Conservation (phyloP, 2,888 invertebrate genomes). For the Troides helena region DNA sequence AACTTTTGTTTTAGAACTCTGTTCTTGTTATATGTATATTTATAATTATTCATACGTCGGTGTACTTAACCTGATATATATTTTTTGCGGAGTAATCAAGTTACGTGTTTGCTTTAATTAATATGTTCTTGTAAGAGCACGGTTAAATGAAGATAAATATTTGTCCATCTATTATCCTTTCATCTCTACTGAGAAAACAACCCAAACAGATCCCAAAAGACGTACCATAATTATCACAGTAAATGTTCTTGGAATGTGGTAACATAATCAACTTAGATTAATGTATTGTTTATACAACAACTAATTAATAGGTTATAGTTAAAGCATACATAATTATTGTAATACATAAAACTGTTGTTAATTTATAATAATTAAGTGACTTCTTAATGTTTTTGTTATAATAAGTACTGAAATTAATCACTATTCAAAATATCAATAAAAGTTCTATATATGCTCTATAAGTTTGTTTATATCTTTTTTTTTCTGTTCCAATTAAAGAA, state of each 20-base stretch:
- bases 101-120: conserved; percentile 14
- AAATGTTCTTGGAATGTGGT: conserved; percentile 8
- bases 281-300: neutral
- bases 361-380: neutral
- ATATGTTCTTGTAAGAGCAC: conserved; percentile 11
- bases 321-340: neutral
- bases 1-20: no score
- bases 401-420: no score
- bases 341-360: neutral
- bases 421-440: no score
- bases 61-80: neutral
- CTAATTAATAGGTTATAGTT: conserved; percentile 27
- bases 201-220: conserved; percentile 5
- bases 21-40: neutral
- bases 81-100: conserved; percentile 3
- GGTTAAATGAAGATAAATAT: conserved; percentile 19
- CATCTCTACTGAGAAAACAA: conserved; percentile 20
- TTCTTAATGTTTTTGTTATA: neutral
- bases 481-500: neutral
- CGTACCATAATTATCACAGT: conserved; percentile 9
- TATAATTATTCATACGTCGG: neutral
- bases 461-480: neutral
- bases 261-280: conserved; percentile 6
- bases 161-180: conserved; percentile 12
- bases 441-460: no score